Conservation (phyloP, 2,113 vertebrate genomes). For the Phycodurus eques region DNA sequence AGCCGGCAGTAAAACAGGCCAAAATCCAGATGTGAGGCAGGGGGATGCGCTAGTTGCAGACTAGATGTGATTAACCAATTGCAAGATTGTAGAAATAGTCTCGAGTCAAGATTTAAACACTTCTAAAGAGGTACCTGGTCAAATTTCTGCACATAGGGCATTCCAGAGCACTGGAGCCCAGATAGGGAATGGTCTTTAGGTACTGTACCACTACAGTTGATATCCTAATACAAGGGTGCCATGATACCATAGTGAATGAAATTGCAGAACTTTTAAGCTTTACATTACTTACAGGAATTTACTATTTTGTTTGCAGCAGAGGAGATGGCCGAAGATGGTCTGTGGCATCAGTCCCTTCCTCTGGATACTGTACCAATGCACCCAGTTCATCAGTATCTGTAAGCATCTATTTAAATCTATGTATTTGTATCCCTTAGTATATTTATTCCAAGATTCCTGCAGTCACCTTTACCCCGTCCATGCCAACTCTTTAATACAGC, state of each 20-base stretch:
- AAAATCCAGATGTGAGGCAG: too few species aligned
- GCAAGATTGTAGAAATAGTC: too few species aligned
- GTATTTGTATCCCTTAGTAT: background rate
- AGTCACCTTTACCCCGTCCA: background rate
- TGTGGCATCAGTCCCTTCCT: constrained; percentile 89
- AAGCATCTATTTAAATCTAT: constrained; percentile 39
- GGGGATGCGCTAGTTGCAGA: too few species aligned
- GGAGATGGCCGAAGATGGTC: constrained; percentile 93
- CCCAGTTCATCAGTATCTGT: constrained; percentile 95
- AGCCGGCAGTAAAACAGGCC: too few species aligned
- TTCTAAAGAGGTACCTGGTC: too few species aligned
- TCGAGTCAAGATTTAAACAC: too few species aligned
- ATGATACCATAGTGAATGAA: background rate
- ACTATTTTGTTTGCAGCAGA: constrained; percentile 60
- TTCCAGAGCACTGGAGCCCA: too few species aligned
- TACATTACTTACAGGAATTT: background rate
- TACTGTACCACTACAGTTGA: too few species aligned
- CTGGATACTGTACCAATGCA: constrained; percentile 94
- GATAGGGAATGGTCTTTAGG: too few species aligned
- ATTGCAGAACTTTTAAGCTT: background rate
- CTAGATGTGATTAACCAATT: too few species aligned
- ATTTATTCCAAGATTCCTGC: constrained; percentile 2
- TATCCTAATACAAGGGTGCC: too few species aligned
- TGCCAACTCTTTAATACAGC: background rate
- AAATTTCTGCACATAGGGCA: too few species aligned